phyloP scores from a whole-genome alignment of 2,888 invertebrate species.

The Lissonota sp. region DNA sequence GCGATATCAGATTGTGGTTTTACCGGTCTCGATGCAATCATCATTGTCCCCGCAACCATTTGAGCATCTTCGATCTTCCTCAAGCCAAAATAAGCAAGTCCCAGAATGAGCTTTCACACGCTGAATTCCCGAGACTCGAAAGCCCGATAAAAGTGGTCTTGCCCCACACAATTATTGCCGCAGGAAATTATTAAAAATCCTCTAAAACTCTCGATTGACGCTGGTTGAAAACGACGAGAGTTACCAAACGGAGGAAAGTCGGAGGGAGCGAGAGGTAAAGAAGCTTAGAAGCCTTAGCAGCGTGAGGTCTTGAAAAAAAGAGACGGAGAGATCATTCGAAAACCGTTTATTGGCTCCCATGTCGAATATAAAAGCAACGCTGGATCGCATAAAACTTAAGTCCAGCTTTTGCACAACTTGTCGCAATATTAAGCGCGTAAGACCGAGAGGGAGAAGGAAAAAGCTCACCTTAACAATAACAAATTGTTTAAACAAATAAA shows the following conservation, averaged over 20 bases:
- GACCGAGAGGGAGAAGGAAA: slow-evolving; percentile 28
- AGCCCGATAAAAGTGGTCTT: neutral
- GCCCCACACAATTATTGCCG: too few species aligned
- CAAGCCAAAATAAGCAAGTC: neutral
- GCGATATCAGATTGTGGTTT: slow-evolving; percentile 45
- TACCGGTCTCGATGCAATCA: slow-evolving; percentile 23
- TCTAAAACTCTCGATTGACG: slow-evolving; percentile 23
- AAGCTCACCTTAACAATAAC: too few species aligned
- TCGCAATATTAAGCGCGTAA: slow-evolving; percentile 1
- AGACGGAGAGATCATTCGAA: slow-evolving; percentile 32
- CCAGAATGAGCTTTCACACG: neutral
- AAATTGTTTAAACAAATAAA: too few species aligned
- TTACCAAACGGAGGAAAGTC: slow-evolving; percentile 40
- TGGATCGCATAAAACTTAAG: too few species aligned
- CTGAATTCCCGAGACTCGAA: neutral
- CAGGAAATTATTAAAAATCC: too few species aligned
- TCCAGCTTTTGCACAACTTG: neutral
- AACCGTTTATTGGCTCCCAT: slow-evolving; percentile 55
- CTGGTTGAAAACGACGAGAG: slow-evolving; percentile 34
- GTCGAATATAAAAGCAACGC: slow-evolving; percentile 30
- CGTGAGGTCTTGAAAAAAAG: slow-evolving; percentile 15
- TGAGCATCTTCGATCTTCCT: neutral
- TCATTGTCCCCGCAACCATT: slow-evolving; percentile 24
- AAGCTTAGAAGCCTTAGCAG: slow-evolving; percentile 54
- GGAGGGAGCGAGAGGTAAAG: slow-evolving; percentile 22